Percentiles rank a stretch among this genome's conserved stretches.
Conservation (phyloP, 2,113 vertebrate species). For the Nothocercus nigrocapillus region DNA sequence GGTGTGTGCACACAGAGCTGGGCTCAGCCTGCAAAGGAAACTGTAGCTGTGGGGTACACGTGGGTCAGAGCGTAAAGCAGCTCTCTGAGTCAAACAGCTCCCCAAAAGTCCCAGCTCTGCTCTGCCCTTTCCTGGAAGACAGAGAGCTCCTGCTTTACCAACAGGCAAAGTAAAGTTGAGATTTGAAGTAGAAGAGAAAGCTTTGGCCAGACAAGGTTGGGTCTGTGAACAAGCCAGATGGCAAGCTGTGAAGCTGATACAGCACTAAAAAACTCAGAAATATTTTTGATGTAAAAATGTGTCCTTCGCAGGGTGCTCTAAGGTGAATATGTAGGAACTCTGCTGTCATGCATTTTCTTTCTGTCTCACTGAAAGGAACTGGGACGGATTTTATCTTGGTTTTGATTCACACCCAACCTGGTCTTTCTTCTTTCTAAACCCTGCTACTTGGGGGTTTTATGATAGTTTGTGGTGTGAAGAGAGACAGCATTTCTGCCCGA, state of each 20-base stretch:
- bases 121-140: background rate
- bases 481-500: accelerated
- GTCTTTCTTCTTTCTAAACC: background rate
- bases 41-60: background rate
- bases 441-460: too few species aligned
- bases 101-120: background rate
- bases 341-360: background rate
- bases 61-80: background rate
- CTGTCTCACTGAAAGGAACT: background rate
- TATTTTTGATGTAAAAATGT: background rate
- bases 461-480: too few species aligned
- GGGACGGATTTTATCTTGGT: background rate
- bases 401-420: background rate
- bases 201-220: background rate
- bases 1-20: background rate
- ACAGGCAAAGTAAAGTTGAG: background rate
- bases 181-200: background rate
- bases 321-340: background rate
- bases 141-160: background rate
- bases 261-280: background rate
- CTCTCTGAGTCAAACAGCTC: background rate
- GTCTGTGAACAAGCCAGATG: background rate
- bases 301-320: background rate
- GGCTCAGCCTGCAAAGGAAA: background rate
- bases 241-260: background rate